These are phyloP conservation scores for Vesta saturnalis DNA, from an alignment of 2,888 invertebrate genomes.

Conservation along the genomic window DNA sequence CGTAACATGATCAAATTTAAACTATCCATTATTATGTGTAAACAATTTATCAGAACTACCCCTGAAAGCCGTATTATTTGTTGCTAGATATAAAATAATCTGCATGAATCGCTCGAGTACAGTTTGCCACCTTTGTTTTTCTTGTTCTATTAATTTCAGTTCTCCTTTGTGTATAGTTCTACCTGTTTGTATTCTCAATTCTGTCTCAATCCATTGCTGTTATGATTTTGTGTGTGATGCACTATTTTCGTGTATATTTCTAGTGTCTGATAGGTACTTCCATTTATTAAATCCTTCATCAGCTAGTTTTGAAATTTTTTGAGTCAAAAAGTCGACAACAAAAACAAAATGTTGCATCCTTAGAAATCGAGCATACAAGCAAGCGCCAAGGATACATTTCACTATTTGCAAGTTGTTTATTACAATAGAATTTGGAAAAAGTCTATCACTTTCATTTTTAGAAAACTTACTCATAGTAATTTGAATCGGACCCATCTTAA, in stretches of 20 bases:
- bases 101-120: constrained; percentile 49
- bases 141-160: constrained; percentile 11
- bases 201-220: neutral
- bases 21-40: constrained; percentile 52
- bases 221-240: neutral
- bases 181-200: neutral
- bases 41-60: constrained; percentile 51
- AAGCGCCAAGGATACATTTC: too few relatives aligned
- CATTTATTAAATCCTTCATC: too few relatives aligned
- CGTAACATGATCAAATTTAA: too few relatives aligned
- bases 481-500: too few relatives aligned
- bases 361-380: too few relatives aligned
- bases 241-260: neutral
- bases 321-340: too few relatives aligned
- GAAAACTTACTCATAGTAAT: too few relatives aligned
- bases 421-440: too few relatives aligned
- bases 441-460: too few relatives aligned
- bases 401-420: too few relatives aligned
- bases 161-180: constrained; percentile 3
- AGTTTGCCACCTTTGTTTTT: constrained; percentile 43
- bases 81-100: constrained; percentile 49
- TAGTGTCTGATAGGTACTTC: neutral
- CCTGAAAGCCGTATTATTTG: constrained; percentile 51
- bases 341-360: too few relatives aligned
- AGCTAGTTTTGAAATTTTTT: too few relatives aligned